Base-by-base conservation (phyloP, 1,140 invertebrate species). In the Neotoxoptera formosana region DNA sequence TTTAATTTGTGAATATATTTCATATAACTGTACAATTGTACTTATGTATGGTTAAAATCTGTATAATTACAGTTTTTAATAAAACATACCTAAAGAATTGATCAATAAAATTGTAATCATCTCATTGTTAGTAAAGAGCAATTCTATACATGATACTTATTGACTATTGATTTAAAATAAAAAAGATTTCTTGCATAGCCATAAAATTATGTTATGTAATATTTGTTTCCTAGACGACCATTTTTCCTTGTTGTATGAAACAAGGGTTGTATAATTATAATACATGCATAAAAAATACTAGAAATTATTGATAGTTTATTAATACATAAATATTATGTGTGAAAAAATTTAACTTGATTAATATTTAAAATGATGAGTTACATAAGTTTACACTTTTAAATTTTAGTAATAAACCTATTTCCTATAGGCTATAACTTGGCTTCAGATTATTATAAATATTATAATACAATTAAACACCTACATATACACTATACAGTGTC, bases 21-120 rank as follows among this genome's bases (percentile, higher is more conserved):
- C 17, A 67, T 67, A n/a, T 17, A 67, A n/a, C 60, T 67, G 60
- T n/a, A n/a, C n/a, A 30, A 14, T 67, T 53, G 21, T 53, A 53
- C 11, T 47, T 7, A 25, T 56, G 8, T 60, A 67, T 67, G 30
- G 11, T n/a, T 67, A 67, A 60, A 9, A n/a, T 67, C 0, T n/a
- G 30, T 67, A 67, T 67, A 11, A 6, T 67, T 67, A 14, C 11
- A 67, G 30, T 67, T 6, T 88, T 34, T 30, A 90, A 11, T 53
- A 41, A 36, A 90, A 60, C 34, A 90, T 89, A 90, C 4, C 30
- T 90, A 60, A 90, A 90, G n/a, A 36, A 90, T 34, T 60, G 25
- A 90, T 25, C 8, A 41, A 41, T 53, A 34, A n/a, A n/a, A n/a
- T n/a, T n/a, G 1, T 90, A 56, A 41, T 51, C 17, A 34, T 47